phyloP scores from a whole-genome alignment of 2,888 invertebrate genomes.

The Tolmerus cingulatus region DNA sequence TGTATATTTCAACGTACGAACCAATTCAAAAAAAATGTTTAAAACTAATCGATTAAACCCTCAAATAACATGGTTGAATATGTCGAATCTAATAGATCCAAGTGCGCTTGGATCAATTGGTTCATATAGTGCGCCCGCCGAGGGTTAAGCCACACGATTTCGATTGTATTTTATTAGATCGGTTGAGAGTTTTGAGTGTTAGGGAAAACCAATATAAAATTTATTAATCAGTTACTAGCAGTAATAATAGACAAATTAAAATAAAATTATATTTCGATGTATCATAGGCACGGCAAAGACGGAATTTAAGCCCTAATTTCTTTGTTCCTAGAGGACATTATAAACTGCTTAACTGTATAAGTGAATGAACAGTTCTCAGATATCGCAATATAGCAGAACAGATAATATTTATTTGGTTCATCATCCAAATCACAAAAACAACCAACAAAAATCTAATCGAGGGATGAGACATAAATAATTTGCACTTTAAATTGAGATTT shows the following conservation, averaged over 20 bases:
- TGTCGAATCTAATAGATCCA: too few species aligned
- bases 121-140: too few species aligned
- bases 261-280: background rate
- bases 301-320: background rate
- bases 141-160: background rate
- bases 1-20: too few species aligned
- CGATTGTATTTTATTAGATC: background rate
- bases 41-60: too few species aligned
- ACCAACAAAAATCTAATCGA: too few species aligned
- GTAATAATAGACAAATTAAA: background rate
- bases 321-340: background rate
- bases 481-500: too few species aligned
- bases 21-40: too few species aligned
- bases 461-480: too few species aligned
- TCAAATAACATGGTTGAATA: too few species aligned
- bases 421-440: too few species aligned
- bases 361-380: background rate
- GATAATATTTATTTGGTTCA: background rate
- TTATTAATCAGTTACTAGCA: background rate
- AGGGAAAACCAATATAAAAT: background rate
- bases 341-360: background rate
- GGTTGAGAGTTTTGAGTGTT: background rate
- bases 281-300: background rate
- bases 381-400: background rate
- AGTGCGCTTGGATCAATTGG: too few species aligned